These are phyloP conservation scores for Cheilosia vulpina DNA, from an alignment of 2,888 invertebrate genomes.

Conservation along the genomic window DNA sequence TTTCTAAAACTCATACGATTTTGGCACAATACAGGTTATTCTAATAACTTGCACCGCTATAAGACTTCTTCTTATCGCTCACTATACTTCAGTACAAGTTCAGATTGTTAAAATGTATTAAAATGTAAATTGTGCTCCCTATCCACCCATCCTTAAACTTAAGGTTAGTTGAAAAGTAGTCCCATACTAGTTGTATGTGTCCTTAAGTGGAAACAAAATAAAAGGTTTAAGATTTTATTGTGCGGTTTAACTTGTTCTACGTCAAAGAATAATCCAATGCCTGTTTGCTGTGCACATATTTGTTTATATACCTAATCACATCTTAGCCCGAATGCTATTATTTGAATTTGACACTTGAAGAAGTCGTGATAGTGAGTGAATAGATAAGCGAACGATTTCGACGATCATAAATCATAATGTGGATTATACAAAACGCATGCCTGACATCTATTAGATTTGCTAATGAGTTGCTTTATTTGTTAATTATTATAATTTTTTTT, in stretches of 20 bases:
- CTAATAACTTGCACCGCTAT: no score
- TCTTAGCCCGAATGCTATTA: neutral
- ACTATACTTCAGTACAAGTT: no score
- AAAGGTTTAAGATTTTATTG: neutral
- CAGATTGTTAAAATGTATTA: no score
- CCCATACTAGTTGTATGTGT: no score
- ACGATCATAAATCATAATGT: slow-evolving; percentile 31
- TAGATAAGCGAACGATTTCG: slow-evolving; percentile 18
- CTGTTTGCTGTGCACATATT: slow-evolving; percentile 20
- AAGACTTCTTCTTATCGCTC: no score
- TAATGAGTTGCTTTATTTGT: slow-evolving; percentile 22
- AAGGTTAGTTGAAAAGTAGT: no score
- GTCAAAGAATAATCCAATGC: slow-evolving; percentile 12
- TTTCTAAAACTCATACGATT: no score
- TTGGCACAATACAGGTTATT: no score
- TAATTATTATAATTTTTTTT: slow-evolving; percentile 1
- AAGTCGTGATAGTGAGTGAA: slow-evolving; percentile 10
- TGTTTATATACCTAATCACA: neutral
- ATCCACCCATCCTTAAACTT: no score
- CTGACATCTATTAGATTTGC: slow-evolving; percentile 42
- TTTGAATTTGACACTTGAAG: slow-evolving; percentile 18
- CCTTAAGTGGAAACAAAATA: no score
- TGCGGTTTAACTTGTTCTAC: neutral
- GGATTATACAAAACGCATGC: slow-evolving; percentile 11
- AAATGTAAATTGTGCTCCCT: no score